Evolutionary conservation across 2,888 invertebrate species (phyloP), one percentile per base, ranked within the genome.

Genomic region (Eupeodes latifasciatus): DNA sequence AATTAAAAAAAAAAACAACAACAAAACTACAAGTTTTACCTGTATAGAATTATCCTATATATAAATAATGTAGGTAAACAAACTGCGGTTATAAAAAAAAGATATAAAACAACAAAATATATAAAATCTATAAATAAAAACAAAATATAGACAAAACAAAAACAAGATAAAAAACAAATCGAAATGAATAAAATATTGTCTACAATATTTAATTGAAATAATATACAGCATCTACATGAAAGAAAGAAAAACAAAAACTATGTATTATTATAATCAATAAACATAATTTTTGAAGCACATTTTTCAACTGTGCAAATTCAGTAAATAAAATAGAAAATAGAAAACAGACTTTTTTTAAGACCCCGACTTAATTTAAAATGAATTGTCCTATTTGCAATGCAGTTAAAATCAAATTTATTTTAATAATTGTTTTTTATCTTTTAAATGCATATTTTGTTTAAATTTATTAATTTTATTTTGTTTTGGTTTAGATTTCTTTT

Each of bases 1-100:
- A 67, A 77, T 55, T 72, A 27, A 61, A 57, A 27, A 79, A 78
- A 55, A 76, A 16, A 57, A 67, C 27, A 27, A 27, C 27, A 64
- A 10, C 44, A 81, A 19, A 81, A 85, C 81, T 81, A 72, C 76
- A 85, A 85, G 72, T 81, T 81, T 81, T 81, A 85, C 85, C 85
- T 83, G 76, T 71, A 75, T 75, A 80, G 69, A 51, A 64, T 19
- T 47, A 75, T 57, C 80, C 84, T 80, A 75, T 69, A 78, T 51
- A 59, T 19, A 19, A 19, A 75, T 69, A 19, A 76, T 79, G 44
- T 72, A 75, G 77, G 85, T 86, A 76, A 51, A 62, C 27, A 66
- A 66, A 66, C 53, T 19, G 82, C 71, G 75, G 75, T 79, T 64
- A 82, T 79, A 78, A 79, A 77, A 80, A 57, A 69, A 11, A 34